phyloP scores from a whole-genome alignment of 2,113 vertebrate species.

The Hippocampus barbouri region DNA sequence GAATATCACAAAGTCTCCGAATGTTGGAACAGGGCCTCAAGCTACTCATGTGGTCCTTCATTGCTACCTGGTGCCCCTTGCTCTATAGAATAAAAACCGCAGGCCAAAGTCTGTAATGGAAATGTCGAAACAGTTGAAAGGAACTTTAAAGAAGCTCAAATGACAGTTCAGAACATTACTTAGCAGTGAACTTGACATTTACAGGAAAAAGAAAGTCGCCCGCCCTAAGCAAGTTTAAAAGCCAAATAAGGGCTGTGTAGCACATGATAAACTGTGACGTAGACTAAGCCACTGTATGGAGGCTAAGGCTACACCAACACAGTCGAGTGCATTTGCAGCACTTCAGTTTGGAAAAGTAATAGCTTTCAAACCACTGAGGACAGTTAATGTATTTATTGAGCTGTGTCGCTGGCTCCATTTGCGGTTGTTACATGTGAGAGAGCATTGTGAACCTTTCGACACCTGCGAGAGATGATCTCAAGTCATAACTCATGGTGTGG shows the following conservation, averaged over 20 bases:
- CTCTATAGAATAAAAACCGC: too few relatives aligned
- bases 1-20: background rate
- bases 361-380: slow-evolving; percentile 54
- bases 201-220: background rate
- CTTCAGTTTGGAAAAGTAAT: slow-evolving; percentile 56
- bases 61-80: too few relatives aligned
- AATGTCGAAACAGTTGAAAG: background rate
- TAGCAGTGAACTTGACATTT: slow-evolving; percentile 5
- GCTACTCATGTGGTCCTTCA: too few relatives aligned
- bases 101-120: background rate
- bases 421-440: slow-evolving; percentile 55
- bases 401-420: slow-evolving; percentile 55
- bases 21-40: background rate
- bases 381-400: slow-evolving; percentile 62
- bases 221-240: slow-evolving; percentile 11
- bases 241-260: slow-evolving; percentile 14
- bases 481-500: slow-evolving; percentile 67
- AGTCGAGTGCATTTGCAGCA: slow-evolving; percentile 37
- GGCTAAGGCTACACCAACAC: slow-evolving; percentile 25
- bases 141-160: slow-evolving; percentile 5
- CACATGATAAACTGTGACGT: slow-evolving; percentile 24
- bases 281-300: slow-evolving; percentile 22
- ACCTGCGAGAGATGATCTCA: slow-evolving; percentile 69
- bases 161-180: slow-evolving; percentile 8
- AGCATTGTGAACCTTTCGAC: slow-evolving; percentile 63